phyloP scores from a whole-genome alignment of 2,797 vertebrate genomes.

The Pangasius mekongensis region DNA sequence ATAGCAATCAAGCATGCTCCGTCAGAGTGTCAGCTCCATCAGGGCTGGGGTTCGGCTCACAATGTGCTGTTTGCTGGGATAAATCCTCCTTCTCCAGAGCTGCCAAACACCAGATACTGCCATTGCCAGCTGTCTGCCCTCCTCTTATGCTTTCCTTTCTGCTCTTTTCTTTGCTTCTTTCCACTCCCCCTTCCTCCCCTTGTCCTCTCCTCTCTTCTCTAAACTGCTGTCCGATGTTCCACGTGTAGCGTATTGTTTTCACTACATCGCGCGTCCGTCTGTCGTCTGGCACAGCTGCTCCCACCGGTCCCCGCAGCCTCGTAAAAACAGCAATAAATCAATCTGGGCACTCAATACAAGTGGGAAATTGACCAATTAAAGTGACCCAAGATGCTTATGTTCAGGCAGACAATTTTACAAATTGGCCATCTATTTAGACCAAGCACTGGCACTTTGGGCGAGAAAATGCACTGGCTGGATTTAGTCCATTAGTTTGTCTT shows the following conservation, averaged over 20 bases:
- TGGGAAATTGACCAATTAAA: constrained; percentile 88
- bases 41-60: constrained; percentile 68
- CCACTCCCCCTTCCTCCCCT: neutral
- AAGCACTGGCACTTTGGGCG: constrained; percentile 66
- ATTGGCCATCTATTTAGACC: constrained; percentile 86
- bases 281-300: constrained; percentile 82
- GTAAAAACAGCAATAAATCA: constrained; percentile 88
- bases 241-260: constrained; percentile 77
- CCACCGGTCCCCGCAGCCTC: constrained; percentile 76
- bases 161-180: neutral
- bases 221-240: constrained; percentile 71
- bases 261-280: constrained; percentile 68
- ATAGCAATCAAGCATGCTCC: constrained; percentile 71
- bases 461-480: constrained; percentile 73
- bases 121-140: constrained; percentile 77
- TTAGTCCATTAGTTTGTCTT: constrained; percentile 67
- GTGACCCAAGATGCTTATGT: constrained; percentile 84
- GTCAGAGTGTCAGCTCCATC: constrained; percentile 60
- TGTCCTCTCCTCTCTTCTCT: constrained; percentile 27
- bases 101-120: constrained; percentile 75
- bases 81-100: constrained; percentile 72
- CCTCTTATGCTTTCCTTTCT: constrained; percentile 39
- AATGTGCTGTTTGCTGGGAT: constrained; percentile 75
- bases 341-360: constrained; percentile 85
- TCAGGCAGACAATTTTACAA: constrained; percentile 83